Evolutionary conservation across 2,888 invertebrate genomes (phyloP).

Genomic region (Cosmia trapezina): DNA sequence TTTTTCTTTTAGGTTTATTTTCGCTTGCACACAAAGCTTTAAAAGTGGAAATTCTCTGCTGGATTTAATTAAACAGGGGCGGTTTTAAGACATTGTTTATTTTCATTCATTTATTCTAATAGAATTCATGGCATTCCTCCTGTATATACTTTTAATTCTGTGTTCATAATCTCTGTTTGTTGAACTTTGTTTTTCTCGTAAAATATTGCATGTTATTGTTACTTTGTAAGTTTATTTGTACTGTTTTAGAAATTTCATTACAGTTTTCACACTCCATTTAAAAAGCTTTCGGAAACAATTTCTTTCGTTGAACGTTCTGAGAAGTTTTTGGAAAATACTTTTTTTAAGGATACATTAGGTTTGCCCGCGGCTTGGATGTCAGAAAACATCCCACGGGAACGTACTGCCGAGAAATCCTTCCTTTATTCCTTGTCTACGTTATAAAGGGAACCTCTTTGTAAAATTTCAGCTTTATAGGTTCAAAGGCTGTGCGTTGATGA

Average conservation of each 20-base stretch:
- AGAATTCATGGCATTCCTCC: constrained; percentile 44
- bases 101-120: constrained; percentile 57
- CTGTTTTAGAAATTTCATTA: constrained; percentile 25
- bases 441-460: too few species aligned
- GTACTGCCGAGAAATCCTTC: too few species aligned
- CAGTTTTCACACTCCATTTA: constrained; percentile 27
- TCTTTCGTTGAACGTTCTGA: constrained; percentile 7
- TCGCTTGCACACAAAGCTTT: constrained; percentile 35
- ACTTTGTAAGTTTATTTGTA: constrained; percentile 31
- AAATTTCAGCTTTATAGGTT: too few species aligned
- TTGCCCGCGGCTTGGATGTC: too few species aligned
- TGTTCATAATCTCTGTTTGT: constrained; percentile 45
- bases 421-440: too few species aligned
- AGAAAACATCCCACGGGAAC: too few species aligned
- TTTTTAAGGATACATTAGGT: too few species aligned
- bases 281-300: constrained; percentile 18
- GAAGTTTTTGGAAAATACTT: neutral
- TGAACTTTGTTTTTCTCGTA: constrained; percentile 29
- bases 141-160: constrained; percentile 39
- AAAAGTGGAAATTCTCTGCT: constrained; percentile 36
- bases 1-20: constrained; percentile 50
- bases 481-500: too few species aligned
- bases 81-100: constrained; percentile 49
- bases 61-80: constrained; percentile 58
- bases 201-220: constrained; percentile 50